Base-by-base conservation (phyloP, 2,888 invertebrate species). In the Drosophila mulleri region DNA sequence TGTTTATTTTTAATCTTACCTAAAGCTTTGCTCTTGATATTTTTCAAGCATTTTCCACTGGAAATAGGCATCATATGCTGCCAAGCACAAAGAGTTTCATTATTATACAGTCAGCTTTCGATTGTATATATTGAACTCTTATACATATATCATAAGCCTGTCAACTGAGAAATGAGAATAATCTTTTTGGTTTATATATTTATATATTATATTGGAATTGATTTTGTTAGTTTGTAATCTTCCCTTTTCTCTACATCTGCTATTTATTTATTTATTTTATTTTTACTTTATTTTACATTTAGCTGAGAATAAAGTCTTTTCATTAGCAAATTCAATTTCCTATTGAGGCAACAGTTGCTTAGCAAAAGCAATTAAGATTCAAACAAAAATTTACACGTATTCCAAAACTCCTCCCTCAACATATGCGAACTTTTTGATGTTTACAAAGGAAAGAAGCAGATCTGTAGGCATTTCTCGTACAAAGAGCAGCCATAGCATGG, bases 401-500 rank as follows among this genome's bases (percentile, higher is more conserved):
- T 53, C 8, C 16, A 50, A 47, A 50, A 61, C 7, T 37, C 20
- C 7, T 37, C 20, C n/a, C 18, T 23, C 61, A 45, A 44, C 45
- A 37, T 42, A 52, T 35, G 29, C n/a, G 45, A 29, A 42, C 47
- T 58, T 63, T 67, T 11, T 50, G 53, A 45, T 63, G 56, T 60
- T 71, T 41, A 4, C 20, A 47, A 39, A 7, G 63, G 6, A n/a
- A 47, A 29, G 6, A n/a, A 5, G 5, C n/a, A 48, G 9, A 58
- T 61, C 58, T 32, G 18, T 32, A 41, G 77, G 83, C 74, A 52
- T 65, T 70, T 37, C 73, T 37, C 76, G 76, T 56, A 86, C 67
- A n/a, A 26, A 41, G 39, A 26, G 39, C 39, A 18, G 32, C 73
- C 76, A 14, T 23, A 14, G 44, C 7, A 3, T 7, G 23, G 16